Base-by-base conservation (phyloP, 2,113 vertebrate species). In the Octodon degus region DNA sequence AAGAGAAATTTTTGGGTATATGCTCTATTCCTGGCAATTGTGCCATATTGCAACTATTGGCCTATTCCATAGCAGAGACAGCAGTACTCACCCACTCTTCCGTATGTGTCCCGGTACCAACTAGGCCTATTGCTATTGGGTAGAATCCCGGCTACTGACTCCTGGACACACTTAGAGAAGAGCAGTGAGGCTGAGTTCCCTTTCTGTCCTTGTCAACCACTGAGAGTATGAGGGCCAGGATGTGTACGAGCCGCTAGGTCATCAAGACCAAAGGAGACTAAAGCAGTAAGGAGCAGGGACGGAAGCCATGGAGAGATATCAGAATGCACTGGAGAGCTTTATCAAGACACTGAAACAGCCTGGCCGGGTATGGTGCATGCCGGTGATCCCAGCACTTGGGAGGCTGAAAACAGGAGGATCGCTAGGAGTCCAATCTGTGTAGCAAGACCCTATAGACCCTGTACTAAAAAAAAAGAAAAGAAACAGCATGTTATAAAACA, bases 251-350 rank as follows among this genome's bases (percentile, higher is more conserved):
- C 83, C 7, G 30, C 32, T 25, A n/a, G 22, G 37, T 60, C 76
- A 62, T 20, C 2, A 86, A 89, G 87, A 83, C 79, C 68, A 95
- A 94, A 94, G 74, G 8, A 83, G 27, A n/a, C 68, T 47, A 58
- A n/a, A 94, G 43, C 55, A 86, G 74, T 17, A 13, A 91, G 30
- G 77, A 63, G 60, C 65, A 60, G 10, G 55, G 77, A 86, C 17
- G 37, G 53, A 77, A 91, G 32, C 20, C 65, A 50, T n/a, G 58
- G 25, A 22, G 55, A 84, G n/a, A 16, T 87, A 11, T 25, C 63
- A n/a, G 47, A 84, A 68, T 40, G 65, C 40, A 93, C n/a, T 16
- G 68, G 79, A 83, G 22, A 63, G 60, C 65, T 86, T 92, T 68
- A 89, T 89, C 74, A n/a, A 27, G 53, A 55, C 32, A 65, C 34